Evolutionary conservation across 2,113 vertebrate species (phyloP), one percentile per base, ranked within the genome.

Genomic region (Copsychus sechellarum): DNA sequence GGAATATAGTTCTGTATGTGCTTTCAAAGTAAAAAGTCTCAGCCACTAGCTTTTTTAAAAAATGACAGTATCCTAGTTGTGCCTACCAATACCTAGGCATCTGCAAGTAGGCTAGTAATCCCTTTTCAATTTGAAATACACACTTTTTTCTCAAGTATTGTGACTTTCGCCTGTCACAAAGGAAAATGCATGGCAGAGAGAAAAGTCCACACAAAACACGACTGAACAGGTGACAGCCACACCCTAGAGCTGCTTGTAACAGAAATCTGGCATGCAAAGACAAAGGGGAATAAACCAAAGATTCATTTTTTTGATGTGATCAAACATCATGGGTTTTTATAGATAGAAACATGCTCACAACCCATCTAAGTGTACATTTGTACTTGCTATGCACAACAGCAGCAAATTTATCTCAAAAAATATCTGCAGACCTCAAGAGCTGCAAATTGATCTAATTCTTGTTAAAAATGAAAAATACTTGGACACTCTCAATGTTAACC

Each of bases 201-300:
- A 29, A 61, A 78, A 58, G 45, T 15, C 40, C 36, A 45, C 34
- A 48, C 12, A 3, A 36, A 18, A 51, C 6, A 19, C 0, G 0
- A 62, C 20, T 47, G 48, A 81, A 38, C 6, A 64, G 21, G 33
- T 17, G 36, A 79, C 19, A 81, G 31, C 29, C 50, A 76, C 61
- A 74, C 8, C 36, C n/a, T 7, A 71, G 23, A 19, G 33, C 26
- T 58, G 31, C 25, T 60, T 40, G 58, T 2, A 40, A 58, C n/a
- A 79, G 9, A 67, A 62, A 13, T 43, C 22, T 33, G 48, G 33
- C 6, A 74, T 7, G 5, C 40, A 78, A 40, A 47, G 31, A 31
- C 12, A n/a, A 56, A 79, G 24, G 51, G 24, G 5, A 79, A 22
- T 23, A 60, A 67, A 85, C 2, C 34, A 64, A 74, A 76, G 34